phyloP scores from a whole-genome alignment of 1,140 invertebrate genomes.

The Atta cephalotes region DNA sequence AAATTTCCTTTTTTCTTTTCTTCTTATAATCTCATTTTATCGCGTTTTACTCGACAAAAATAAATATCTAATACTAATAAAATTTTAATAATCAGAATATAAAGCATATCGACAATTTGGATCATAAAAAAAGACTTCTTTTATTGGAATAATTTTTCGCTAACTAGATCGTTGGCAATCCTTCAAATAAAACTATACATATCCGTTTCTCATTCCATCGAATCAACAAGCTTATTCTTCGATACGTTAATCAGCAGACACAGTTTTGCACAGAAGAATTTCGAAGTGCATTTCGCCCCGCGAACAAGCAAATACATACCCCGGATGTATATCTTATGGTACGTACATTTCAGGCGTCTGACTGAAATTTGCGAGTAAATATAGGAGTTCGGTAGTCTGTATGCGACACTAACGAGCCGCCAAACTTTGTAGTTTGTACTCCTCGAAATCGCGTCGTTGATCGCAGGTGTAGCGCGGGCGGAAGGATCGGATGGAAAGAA shows the following conservation, averaged over 20 bases:
- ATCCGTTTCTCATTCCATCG: conserved; percentile 33
- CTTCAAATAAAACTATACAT: conserved; percentile 8
- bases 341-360: conserved; percentile 66
- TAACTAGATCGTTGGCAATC: conserved; percentile 19
- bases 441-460: conserved; percentile 52
- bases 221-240: conserved; percentile 49
- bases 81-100: conserved; percentile 11
- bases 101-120: not conserved
- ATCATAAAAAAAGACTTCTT: conserved; percentile 15
- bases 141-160: conserved; percentile 21
- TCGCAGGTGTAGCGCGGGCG: not conserved
- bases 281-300: conserved; percentile 37
- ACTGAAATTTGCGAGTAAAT: conserved; percentile 74
- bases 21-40: not conserved
- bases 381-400: conserved; percentile 70
- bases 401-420: conserved; percentile 77
- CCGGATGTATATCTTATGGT: conserved; percentile 19
- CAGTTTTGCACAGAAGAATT: conserved; percentile 41
- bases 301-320: conserved; percentile 46
- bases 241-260: conserved; percentile 59
- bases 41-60: not conserved
- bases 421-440: conserved; percentile 67
- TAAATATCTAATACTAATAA: not conserved
- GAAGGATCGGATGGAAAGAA: not conserved
- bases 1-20: too few relatives aligned